phyloP scores from a whole-genome alignment of 2,888 invertebrate genomes.

The Deilephila porcellus region DNA sequence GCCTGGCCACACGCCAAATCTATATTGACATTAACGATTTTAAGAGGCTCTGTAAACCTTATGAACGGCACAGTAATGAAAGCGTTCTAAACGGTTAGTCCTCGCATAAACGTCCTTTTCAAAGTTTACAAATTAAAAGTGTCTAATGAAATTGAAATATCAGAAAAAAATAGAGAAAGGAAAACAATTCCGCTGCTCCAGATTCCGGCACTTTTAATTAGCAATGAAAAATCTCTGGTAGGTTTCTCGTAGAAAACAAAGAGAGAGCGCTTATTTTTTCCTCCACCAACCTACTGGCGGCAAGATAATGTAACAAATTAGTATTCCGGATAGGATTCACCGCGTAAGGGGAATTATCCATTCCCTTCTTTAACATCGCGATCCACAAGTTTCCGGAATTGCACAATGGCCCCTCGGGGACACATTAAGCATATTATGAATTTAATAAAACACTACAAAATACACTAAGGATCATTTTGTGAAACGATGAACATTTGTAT shows the following conservation, averaged over 20 bases:
- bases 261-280: conserved; percentile 44
- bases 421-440: conserved; percentile 38
- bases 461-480: background rate
- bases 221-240: conserved; percentile 54
- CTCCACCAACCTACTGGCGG: conserved; percentile 45
- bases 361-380: conserved; percentile 48
- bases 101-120: background rate
- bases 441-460: conserved; percentile 32
- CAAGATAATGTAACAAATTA: conserved; percentile 55
- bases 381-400: conserved; percentile 45
- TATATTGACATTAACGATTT: conserved; percentile 63
- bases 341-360: conserved; percentile 50
- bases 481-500: background rate
- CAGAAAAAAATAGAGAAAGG: conserved; percentile 36
- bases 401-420: conserved; percentile 42
- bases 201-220: conserved; percentile 58
- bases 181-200: conserved; percentile 48
- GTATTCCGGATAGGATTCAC: conserved; percentile 55
- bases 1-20: conserved; percentile 63
- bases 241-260: conserved; percentile 47
- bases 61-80: conserved; percentile 19
- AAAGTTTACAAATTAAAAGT: background rate
- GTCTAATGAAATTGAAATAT: conserved; percentile 25
- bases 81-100: background rate
- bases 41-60: conserved; percentile 48